A percentile compares a stretch with the other conserved stretches of the same genome.
Conservation (phyloP, 35 echinoderm and acorn worm species). For the Lytechinus pictus region DNA sequence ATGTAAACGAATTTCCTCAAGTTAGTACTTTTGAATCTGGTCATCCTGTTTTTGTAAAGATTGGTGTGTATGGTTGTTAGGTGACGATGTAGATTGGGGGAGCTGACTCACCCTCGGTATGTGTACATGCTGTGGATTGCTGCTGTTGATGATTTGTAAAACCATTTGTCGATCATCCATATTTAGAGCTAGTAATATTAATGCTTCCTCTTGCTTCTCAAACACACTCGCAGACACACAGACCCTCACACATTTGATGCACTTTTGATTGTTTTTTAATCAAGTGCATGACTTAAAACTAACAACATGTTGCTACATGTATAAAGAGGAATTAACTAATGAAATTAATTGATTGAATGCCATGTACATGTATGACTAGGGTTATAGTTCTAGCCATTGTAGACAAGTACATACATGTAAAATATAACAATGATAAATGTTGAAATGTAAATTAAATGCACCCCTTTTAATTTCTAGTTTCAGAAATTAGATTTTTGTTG, state of each 20-base stretch:
- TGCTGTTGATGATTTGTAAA: slow-evolving; percentile 24
- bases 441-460: no score
- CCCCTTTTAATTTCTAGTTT: no score
- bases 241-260: no score
- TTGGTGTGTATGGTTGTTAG: not conserved
- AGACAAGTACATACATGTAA: no score
- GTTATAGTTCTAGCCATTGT: no score
- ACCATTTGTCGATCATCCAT: not conserved
- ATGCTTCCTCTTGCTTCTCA: not conserved
- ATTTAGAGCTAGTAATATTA: not conserved
- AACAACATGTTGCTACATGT: not conserved
- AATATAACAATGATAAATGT: not conserved
- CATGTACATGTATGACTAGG: no score
- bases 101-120: slow-evolving; percentile 28
- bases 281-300: not conserved
- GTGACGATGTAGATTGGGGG: not conserved
- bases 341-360: no score
- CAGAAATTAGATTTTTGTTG: no score
- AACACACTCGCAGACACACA: no score
- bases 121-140: not conserved
- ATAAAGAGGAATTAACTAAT: no score
- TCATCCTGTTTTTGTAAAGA: slow-evolving; percentile 32
- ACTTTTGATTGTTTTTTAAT: not conserved
- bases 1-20: slow-evolving; percentile 46
- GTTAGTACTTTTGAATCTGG: slow-evolving; percentile 33